phyloP scores from a whole-genome alignment of 1,140 invertebrate genomes.

The Bombus difficillimus region DNA sequence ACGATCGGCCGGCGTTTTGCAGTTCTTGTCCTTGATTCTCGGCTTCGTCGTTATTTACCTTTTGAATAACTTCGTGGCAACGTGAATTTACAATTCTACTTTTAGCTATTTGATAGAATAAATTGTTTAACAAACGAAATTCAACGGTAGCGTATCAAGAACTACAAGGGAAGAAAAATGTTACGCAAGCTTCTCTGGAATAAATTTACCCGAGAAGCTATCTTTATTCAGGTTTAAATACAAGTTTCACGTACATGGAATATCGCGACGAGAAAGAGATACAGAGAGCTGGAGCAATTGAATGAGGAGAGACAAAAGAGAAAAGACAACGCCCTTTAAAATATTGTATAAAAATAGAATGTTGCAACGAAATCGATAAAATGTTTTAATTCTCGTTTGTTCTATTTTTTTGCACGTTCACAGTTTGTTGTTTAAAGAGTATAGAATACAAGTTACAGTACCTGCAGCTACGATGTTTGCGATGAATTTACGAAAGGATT shows the following conservation, averaged over 20 bases:
- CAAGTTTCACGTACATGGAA: neutral
- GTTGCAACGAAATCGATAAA: constrained; percentile 3
- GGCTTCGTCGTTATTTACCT: constrained; percentile 86
- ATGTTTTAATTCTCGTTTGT: neutral
- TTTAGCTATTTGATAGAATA: neutral
- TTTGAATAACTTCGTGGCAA: constrained; percentile 82
- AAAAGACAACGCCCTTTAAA: constrained; percentile 11
- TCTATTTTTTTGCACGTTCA: neutral
- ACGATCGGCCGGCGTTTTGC: constrained; percentile 84
- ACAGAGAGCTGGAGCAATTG: neutral
- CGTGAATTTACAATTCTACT: constrained; percentile 5
- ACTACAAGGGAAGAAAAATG: neutral
- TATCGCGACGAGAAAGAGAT: neutral
- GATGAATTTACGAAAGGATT: neutral
- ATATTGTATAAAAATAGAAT: constrained; percentile 28
- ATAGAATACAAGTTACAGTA: neutral
- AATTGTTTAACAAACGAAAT: neutral
- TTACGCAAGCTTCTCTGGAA: neutral
- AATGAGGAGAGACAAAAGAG: neutral
- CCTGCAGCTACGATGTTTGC: neutral
- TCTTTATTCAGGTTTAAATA: neutral
- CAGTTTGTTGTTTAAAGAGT: neutral
- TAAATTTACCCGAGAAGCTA: constrained; percentile 6
- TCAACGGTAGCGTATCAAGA: neutral
- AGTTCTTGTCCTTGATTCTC: constrained; percentile 83